Conservation (phyloP, 1,140 invertebrate genomes). For the Nasonia vitripennis region DNA sequence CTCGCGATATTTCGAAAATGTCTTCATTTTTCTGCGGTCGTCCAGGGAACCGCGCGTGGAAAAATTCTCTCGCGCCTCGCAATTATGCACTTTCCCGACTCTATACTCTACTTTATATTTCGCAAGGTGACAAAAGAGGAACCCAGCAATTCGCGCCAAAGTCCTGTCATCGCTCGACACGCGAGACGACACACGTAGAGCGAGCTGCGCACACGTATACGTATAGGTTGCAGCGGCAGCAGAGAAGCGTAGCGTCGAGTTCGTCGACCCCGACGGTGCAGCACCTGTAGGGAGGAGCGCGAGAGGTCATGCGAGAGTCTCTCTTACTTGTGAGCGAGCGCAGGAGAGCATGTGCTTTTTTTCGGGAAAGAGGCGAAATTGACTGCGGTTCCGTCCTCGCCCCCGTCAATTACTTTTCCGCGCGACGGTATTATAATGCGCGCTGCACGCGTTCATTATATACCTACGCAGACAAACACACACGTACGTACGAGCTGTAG, state of each 20-base stretch:
- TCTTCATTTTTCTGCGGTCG: not conserved
- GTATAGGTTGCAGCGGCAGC: not conserved
- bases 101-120: too few relatives aligned
- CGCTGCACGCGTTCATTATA: not conserved
- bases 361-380: not conserved
- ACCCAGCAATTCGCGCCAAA: not conserved
- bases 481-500: not conserved
- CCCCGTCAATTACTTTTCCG: constrained; percentile 53
- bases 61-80: too few relatives aligned
- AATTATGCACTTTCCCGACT: too few relatives aligned
- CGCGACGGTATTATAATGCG: constrained; percentile 40
- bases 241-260: not conserved
- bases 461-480: not conserved
- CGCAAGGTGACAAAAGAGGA: not conserved
- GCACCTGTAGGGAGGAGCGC: constrained; percentile 59
- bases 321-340: not conserved
- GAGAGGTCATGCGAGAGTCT: constrained; percentile 54
- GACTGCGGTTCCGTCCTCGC: constrained; percentile 23
- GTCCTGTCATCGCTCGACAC: not conserved
- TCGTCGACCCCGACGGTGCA: constrained; percentile 48
- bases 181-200: not conserved
- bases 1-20: not conserved
- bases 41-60: too few relatives aligned
- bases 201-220: not conserved
- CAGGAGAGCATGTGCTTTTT: constrained; percentile 9